These are phyloP conservation scores for Mustela nigripes DNA, from an alignment of 2,113 vertebrate species.

Conservation along the genomic window DNA sequence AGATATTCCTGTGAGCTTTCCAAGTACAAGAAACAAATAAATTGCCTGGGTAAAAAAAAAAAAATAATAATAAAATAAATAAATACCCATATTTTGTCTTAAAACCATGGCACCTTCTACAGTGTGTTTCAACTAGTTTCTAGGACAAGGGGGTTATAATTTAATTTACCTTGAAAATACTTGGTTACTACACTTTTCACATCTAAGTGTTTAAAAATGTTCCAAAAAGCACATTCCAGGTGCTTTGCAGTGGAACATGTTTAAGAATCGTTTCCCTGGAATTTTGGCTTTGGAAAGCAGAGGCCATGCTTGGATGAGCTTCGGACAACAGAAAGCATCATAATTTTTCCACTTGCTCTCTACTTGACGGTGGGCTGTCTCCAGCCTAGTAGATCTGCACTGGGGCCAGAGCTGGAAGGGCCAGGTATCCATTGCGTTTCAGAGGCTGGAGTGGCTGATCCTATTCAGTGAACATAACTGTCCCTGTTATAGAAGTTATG, in stretches of 20 bases:
- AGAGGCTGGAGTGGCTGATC: neutral
- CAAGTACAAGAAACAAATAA: neutral
- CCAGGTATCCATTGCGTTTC: neutral
- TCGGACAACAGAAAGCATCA: neutral
- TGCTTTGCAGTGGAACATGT: constrained; percentile 6
- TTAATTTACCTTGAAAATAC: constrained; percentile 18
- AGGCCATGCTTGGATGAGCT: neutral
- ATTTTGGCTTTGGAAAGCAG: constrained; percentile 32
- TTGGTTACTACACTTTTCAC: constrained; percentile 47
- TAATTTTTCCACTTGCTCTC: neutral
- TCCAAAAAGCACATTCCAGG: neutral
- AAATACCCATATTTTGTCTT: neutral
- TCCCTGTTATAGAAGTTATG: neutral
- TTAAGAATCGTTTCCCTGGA: constrained; percentile 48
- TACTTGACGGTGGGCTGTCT: neutral
- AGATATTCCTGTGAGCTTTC: neutral
- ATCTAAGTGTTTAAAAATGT: constrained; percentile 38
- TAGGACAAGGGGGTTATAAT: neutral
- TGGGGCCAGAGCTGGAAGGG: neutral
- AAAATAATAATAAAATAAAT: neutral
- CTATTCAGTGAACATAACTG: neutral
- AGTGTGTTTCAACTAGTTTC: constrained; percentile 16
- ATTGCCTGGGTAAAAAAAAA: too few relatives aligned
- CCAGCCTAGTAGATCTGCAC: neutral
- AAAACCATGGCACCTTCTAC: neutral